Base-by-base conservation (phyloP, 1,140 invertebrate species). In the Zaprionus africanus region DNA sequence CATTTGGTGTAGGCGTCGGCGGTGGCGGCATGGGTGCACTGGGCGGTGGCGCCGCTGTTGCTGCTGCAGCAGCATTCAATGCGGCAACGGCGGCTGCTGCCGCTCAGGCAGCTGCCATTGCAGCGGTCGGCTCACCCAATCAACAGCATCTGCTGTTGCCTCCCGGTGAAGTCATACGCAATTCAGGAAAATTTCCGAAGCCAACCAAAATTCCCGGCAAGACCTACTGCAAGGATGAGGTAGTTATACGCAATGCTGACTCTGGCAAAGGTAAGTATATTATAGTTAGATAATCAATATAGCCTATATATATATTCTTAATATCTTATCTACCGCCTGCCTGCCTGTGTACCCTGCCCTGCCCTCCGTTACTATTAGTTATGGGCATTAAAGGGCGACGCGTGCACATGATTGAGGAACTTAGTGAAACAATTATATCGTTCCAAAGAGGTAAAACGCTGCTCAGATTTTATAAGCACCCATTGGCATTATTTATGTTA, bases 301-400 rank as follows among this genome's bases (percentile, higher is more conserved):
- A 46, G n/a, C 9, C 46, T 19, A 3, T 26, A 63, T 19, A 3
- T 26, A 63, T 34, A 46, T 46, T 46, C 56, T 12, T 38, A 28
- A 58, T 43, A 57, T 63, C 12, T 73, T 65, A 56, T 58, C n/a
- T 56, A 26, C 53, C 57, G 53, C 26, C 17, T 68, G 58, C 49
- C 26, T 12, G n/a, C 38, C 46, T 51, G 46, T 51, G 17, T 22
- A 13, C 46, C 19, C 46, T n/a, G 38, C 38, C 38, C 38, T 51
- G 46, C 46, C 46, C 46, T 51, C 46, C 19, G 11, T 17, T 56
- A 46, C 57, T 9, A 46, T 31, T 62, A 98, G 98, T 99, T 94
- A 99, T 99, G 98, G 98, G 98, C 94, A 98, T 99, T 95, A 98
- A 98, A 94, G 98, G 98, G 93, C 95, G 98, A 92, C 95, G 98